Conservation (phyloP, 92 coral and sea anemone genomes). For the Palythoa heliodiscus region DNA sequence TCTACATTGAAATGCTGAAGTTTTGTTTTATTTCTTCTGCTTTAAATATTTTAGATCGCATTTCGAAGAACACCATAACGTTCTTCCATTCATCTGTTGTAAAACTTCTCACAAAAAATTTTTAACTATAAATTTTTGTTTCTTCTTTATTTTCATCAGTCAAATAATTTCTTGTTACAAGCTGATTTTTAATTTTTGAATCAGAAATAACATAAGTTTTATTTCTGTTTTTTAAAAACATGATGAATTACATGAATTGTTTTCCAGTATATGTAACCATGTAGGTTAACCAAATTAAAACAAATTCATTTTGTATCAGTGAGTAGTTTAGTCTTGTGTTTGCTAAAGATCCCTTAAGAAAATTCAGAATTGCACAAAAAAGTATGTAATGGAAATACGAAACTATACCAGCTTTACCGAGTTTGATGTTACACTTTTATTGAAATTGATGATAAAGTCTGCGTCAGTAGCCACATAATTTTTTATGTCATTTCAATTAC, state of each 20-base stretch:
- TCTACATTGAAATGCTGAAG: background rate
- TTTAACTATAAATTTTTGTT: background rate
- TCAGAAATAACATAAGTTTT: background rate
- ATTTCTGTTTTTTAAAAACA: background rate
- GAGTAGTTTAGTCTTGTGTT: background rate
- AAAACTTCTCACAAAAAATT: background rate
- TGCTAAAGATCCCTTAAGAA: constrained; percentile 1
- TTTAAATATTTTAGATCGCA: background rate
- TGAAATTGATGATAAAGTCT: background rate
- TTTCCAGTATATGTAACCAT: too few relatives aligned
- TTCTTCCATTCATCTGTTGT: background rate
- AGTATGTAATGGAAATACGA: background rate
- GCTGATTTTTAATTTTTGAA: background rate
- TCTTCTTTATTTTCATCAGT: background rate
- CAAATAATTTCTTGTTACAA: background rate
- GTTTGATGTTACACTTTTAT: background rate
- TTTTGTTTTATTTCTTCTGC: background rate
- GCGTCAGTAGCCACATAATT: background rate
- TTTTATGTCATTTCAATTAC: background rate
- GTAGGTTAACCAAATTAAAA: background rate
- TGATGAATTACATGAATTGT: background rate
- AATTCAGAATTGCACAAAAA: background rate
- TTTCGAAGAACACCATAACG: too few relatives aligned
- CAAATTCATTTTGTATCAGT: background rate
- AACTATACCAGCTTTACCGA: background rate